Percentiles rank a stretch among this genome's conserved stretches.
phyloP scores from a whole-genome alignment of 2,797 vertebrate genomes.

The Anableps anableps region DNA sequence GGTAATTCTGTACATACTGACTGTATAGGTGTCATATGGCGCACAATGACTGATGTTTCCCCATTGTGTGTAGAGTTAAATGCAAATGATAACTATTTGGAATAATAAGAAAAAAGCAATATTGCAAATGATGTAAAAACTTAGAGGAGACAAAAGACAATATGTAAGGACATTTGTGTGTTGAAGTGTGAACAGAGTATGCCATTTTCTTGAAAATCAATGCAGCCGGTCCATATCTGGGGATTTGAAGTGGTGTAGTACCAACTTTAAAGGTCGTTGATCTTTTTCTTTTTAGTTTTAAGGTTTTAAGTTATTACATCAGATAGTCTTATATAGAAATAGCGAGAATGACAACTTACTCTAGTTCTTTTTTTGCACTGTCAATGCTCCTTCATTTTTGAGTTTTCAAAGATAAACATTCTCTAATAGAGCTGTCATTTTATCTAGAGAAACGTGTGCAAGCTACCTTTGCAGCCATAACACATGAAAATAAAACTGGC shows the following conservation, averaged over 20 bases:
- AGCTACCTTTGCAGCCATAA: neutral
- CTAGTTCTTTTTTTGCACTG: neutral
- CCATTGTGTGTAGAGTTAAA: constrained; percentile 2
- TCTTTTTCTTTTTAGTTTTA: neutral
- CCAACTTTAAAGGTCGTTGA: neutral
- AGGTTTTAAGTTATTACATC: neutral
- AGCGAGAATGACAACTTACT: neutral
- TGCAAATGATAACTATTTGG: neutral
- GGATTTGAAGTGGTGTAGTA: neutral
- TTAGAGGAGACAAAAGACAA: neutral
- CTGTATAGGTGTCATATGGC: neutral
- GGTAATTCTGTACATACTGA: neutral
- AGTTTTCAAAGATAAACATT: neutral
- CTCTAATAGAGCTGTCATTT: neutral
- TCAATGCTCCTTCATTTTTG: neutral
- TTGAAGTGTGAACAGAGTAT: neutral
- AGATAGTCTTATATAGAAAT: neutral
- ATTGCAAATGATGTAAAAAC: neutral
- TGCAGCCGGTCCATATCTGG: neutral
- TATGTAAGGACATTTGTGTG: neutral
- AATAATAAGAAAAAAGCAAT: neutral
- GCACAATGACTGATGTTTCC: neutral
- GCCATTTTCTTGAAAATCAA: neutral
- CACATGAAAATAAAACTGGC: neutral
- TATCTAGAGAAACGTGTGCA: neutral